Conservation (phyloP, 1,140 invertebrate species). For the Gryllus bimaculatus region DNA sequence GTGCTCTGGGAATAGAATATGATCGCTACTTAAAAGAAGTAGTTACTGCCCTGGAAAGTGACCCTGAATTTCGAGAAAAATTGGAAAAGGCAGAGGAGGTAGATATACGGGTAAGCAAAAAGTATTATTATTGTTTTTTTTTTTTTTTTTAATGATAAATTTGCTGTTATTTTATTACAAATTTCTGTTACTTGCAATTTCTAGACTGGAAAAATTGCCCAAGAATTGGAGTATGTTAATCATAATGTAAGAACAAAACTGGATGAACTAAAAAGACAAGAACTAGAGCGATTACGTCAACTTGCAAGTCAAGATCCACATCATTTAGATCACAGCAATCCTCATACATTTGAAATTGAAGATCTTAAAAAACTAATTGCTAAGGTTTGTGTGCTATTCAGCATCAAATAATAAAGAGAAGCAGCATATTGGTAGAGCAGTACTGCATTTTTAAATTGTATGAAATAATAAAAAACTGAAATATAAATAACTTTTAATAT, state of each 20-base stretch:
- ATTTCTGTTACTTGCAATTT: slow-evolving; percentile 16
- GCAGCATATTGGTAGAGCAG: no score
- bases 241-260: slow-evolving; percentile 78
- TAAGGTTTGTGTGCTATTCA: slow-evolving; percentile 45
- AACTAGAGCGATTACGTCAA: slow-evolving; percentile 58
- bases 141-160: neutral
- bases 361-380: slow-evolving; percentile 88
- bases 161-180: neutral
- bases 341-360: slow-evolving; percentile 88
- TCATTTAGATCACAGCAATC: slow-evolving; percentile 84
- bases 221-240: slow-evolving; percentile 80
- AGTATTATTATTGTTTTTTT: neutral
- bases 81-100: slow-evolving; percentile 68
- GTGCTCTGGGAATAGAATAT: slow-evolving; percentile 55
- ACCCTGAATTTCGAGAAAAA: slow-evolving; percentile 70
- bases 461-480: no score
- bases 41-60: slow-evolving; percentile 71
- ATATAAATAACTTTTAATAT: no score
- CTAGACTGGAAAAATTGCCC: slow-evolving; percentile 82
- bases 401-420: neutral
- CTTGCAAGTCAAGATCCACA: slow-evolving; percentile 49
- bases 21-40: slow-evolving; percentile 80
- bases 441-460: no score
- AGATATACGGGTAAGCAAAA: slow-evolving; percentile 57
- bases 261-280: slow-evolving; percentile 87